Evolutionary conservation across 1,140 invertebrate species (phyloP), one percentile per base, ranked within the genome.

Genomic region (Sitodiplosis mosellana): DNA sequence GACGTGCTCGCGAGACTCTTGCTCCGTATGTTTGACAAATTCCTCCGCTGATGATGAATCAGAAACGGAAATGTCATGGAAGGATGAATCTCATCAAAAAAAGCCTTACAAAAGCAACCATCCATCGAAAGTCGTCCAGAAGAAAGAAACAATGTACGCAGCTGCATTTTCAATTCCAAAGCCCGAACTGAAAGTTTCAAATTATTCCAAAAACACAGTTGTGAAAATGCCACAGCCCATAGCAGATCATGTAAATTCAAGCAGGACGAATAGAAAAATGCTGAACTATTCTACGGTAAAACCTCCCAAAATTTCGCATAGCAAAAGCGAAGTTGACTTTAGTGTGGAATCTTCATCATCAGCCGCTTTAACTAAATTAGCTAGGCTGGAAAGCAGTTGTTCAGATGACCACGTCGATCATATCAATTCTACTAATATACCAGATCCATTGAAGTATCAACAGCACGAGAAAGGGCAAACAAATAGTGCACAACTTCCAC

Each of bases 121-220:
- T 54, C 61, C 61, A 57, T 59, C 61, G 17, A 50, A 63, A 46
- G 58, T 58, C 21, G 61, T 59, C 12, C 59, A 61, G 21, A 61
- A 63, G 45, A 60, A 59, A 14, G 61, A 60, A 51, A 44, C 61
- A 0, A 59, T 59, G n/a, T 61, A 57, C 46, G 61, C 59, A 1
- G 59, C 60, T 46, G 63, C 59, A 60, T 59, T 64, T 42, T 60
- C 60, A 49, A 61, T 63, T 51, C 61, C 61, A 17, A 64, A 64
- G 38, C 61, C 61, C 0, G 61, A 63, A 34, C 40, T 61, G 6
- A 47, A 42, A 46, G 47, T 43, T n/a, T 50, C 33, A 47, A 48
- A 33, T 37, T 38, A 36, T 11, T 46, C 33, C 12, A 46, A 33
- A 34, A 34, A 33, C 1, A 22, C 17, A 2, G 14, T 8, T 14